Evolutionary conservation across 2,797 vertebrate genomes (phyloP).

Genomic region (Trachops cirrhosus): DNA sequence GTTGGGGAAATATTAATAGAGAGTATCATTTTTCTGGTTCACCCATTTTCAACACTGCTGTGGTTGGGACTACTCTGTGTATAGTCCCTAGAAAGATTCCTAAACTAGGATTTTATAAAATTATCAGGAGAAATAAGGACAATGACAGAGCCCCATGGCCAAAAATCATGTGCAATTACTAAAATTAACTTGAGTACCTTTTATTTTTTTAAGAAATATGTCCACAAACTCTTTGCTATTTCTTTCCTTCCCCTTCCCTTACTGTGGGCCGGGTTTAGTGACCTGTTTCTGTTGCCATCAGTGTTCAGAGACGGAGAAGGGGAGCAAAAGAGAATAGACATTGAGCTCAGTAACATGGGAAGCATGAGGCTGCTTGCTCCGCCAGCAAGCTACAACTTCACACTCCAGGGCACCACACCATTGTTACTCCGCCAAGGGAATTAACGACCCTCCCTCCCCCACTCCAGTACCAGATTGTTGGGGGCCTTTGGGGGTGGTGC

Average conservation of each 20-base stretch:
- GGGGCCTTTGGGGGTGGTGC: neutral
- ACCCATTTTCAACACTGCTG: neutral
- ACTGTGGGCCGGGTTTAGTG: neutral
- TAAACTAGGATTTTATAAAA: conserved; percentile 8
- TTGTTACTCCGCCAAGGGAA: neutral
- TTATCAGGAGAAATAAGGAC: neutral
- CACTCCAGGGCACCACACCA: neutral
- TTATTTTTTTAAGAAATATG: neutral
- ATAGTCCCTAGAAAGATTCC: neutral
- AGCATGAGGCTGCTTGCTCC: neutral
- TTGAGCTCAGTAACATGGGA: neutral
- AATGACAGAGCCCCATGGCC: neutral
- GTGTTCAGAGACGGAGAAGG: neutral
- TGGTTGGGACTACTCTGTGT: neutral
- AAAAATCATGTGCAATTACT: neutral
- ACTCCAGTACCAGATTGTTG: neutral
- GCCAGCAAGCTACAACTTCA: neutral
- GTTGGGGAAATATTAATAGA: neutral
- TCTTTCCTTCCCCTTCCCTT: neutral
- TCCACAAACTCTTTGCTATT: neutral
- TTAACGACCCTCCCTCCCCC: neutral
- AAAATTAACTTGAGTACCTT: neutral
- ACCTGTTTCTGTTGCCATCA: neutral
- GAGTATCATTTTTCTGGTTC: neutral
- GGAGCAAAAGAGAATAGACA: neutral